These are phyloP conservation scores for Myiothlypis chrysogaster DNA, from an alignment of 2,797 vertebrate genomes.

Conservation along the genomic window DNA sequence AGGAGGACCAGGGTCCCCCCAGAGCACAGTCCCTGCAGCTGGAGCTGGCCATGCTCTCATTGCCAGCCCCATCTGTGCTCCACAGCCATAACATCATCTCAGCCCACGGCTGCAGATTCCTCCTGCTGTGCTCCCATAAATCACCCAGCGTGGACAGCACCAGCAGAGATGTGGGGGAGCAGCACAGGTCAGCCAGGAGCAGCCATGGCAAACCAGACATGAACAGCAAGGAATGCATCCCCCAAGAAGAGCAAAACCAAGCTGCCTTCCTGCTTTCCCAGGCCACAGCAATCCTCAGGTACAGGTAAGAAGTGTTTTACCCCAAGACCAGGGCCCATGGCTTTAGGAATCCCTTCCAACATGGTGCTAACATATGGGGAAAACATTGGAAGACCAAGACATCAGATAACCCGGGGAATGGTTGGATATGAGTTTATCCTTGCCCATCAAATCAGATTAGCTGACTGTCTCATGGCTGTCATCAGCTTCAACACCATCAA, in stretches of 20 bases:
- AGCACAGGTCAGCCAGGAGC: neutral
- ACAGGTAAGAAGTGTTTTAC: neutral
- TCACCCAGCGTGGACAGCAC: neutral
- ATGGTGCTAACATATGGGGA: neutral
- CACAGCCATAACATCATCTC: constrained; percentile 57
- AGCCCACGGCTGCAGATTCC: constrained; percentile 17
- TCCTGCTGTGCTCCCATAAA: neutral
- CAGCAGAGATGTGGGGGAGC: neutral
- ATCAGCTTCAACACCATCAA: neutral
- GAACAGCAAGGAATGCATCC: neutral
- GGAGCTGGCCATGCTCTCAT: neutral
- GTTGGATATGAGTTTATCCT: neutral
- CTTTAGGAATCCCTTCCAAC: neutral
- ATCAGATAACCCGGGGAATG: neutral
- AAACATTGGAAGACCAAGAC: neutral
- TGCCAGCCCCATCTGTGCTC: neutral
- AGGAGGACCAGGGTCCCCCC: rapidly evolving
- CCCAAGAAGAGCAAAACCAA: neutral
- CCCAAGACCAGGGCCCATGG: rapidly evolving
- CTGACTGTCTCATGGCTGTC: neutral
- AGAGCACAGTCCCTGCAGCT: constrained; percentile 1
- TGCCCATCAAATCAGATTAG: neutral
- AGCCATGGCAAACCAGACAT: neutral
- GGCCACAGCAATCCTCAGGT: neutral
- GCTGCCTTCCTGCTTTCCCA: neutral